Evolutionary conservation across 2,888 invertebrate species (phyloP).

Genomic region (Tanytarsus gracilentus): DNA sequence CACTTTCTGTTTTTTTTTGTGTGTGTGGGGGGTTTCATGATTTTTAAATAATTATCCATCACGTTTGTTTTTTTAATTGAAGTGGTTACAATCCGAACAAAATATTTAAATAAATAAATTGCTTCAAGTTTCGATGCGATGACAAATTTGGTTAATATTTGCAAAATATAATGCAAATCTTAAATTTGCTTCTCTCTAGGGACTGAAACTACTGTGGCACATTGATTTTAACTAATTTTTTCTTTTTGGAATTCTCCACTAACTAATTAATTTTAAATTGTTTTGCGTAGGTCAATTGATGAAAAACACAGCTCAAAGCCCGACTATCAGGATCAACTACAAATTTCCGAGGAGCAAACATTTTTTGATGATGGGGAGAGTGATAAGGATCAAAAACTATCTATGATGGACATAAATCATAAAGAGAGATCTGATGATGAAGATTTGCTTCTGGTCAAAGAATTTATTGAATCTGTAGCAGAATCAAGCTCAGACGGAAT

Average conservation of each 20-base stretch:
- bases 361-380: conserved; percentile 28
- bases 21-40: no score
- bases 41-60: no score
- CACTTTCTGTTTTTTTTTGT: no score
- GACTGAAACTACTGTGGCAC: background rate
- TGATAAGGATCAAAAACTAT: conserved; percentile 21
- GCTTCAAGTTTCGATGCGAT: no score
- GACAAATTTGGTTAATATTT: no score
- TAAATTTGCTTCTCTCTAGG: no score
- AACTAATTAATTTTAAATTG: background rate
- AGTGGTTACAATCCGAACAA: no score
- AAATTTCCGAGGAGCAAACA: conserved; percentile 13
- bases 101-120: no score
- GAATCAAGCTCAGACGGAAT: conserved; percentile 48
- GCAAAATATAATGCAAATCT: no score
- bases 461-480: conserved; percentile 40
- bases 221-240: background rate
- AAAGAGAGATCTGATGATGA: conserved; percentile 27
- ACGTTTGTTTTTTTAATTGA: no score
- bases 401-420: conserved; percentile 9
- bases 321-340: conserved; percentile 4
- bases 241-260: background rate
- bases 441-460: conserved; percentile 28
- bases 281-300: conserved; percentile 17
- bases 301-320: conserved; percentile 5